Evolutionary conservation across 2,113 vertebrate genomes (phyloP), one percentile per base, ranked within the genome.

Genomic region (Melanostigma gelatinosum): DNA sequence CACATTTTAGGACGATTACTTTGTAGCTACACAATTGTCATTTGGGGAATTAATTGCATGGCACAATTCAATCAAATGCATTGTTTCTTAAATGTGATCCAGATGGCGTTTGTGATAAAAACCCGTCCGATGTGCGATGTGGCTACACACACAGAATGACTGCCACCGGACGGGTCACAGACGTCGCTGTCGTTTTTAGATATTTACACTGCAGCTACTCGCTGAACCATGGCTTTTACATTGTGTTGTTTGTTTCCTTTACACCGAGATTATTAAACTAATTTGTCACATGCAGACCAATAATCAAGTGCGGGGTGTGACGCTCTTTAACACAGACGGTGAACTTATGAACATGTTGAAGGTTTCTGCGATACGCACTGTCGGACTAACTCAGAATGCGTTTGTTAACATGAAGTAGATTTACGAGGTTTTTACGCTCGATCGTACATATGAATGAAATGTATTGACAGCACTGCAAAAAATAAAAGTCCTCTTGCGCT

Each of bases 401-500:
- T 50, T 3, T 46, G n/a, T 72, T 61, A 5, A 75, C 34, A 22
- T n/a, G 15, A 42, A 70, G 65, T 82, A 83, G 58, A 75, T 64
- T 50, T 32, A 63, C 27, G 13, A 72, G 68, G 24, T 76, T 52
- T 32, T 72, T 38, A 62, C 73, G 46, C 58, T 16, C 73, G 38
- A 61, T 79, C 16, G 10, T 27, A 71, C 11, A n/a, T 34, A 24
- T 52, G 20, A 50, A 61, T 65, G 40, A 77, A 60, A 69, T 84
- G 34, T 67, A 74, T 27, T 70, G 8, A 82, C 29, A 20, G 36
- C 27, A 58, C 6, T 73, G 52, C 24, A 44, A 64, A 50, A 61
- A 79, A 80, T 48, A 84, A 91, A 88, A 40, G 13, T 20, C 0
- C 27, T 40, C 63, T 69, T 83, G 36, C 72, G 85, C 80, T 67